Evolutionary conservation across 2,797 vertebrate genomes (phyloP), one percentile per base, ranked within the genome.

Genomic region (Pelodytes ibericus): DNA sequence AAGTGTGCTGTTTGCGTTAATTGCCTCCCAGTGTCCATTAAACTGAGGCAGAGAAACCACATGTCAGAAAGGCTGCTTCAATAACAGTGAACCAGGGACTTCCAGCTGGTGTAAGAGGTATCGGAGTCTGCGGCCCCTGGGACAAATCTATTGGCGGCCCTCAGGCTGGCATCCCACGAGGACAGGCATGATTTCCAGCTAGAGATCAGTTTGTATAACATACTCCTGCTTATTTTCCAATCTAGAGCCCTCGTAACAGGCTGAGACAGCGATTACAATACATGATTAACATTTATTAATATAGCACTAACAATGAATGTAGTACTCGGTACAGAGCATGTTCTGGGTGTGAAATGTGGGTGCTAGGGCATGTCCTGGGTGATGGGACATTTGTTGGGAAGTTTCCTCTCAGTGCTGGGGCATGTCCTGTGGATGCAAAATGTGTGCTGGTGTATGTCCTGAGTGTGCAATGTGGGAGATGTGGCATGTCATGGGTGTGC

Each of bases 201-300:
- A 72, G 31, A 72, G 61, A 49, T 39, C 69, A 72, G 39, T n/a
- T 15, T 59, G 2, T 59, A 25, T 27, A 53, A 36, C 71, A n/a
- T 64, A 47, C 69, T 31, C 57, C 49, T 64, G 15, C 36, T n/a
- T 26, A 57, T 73, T 64, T 64, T 73, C 60, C 57, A 64, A 20
- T 29, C 30, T 33, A 73, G 24, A 25, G 29, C 58, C 25, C 60
- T 26, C 51, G 18, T 26, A 47, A 36, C 20, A 27, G 26, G 27
- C 26, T 22, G 58, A 36, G 58, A 72, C 36, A 31, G 69, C 7
- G 31, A 20, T n/a, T n/a, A n/a, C n/a, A n/a, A n/a, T n/a, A n/a
- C n/a, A n/a, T n/a, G n/a, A n/a, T n/a, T n/a, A n/a, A n/a, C n/a
- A n/a, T n/a, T n/a, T n/a, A n/a, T n/a, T n/a, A n/a, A n/a, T n/a